Percentiles rank a stretch among this genome's conserved stretches.
These are phyloP conservation scores for Pantherophis alleghaniensis DNA, from an alignment of 2,797 vertebrate species.

Conservation along the genomic window DNA sequence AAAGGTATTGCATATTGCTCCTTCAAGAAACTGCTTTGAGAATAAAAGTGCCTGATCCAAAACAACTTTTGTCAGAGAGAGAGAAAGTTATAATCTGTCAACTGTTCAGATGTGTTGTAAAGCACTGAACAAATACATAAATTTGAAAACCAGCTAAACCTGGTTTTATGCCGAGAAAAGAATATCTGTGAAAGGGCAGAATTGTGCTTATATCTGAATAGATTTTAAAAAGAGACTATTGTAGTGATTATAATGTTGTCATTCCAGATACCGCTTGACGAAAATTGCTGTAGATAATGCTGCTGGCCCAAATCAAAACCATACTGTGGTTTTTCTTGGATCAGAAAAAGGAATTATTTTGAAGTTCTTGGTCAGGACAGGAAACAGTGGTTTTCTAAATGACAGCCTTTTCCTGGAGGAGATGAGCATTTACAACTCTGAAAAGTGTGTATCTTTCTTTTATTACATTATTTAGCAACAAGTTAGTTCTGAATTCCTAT, in stretches of 20 bases:
- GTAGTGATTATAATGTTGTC: conserved; percentile 43
- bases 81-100: not conserved
- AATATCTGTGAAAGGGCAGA: conserved; percentile 20
- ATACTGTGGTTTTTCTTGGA: conserved; percentile 95
- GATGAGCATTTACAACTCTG: conserved; percentile 93
- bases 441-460: conserved; percentile 83
- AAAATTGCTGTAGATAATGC: conserved; percentile 91
- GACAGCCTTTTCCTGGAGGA: conserved; percentile 98
- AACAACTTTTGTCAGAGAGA: not conserved
- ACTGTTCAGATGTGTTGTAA: not conserved
- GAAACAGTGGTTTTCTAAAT: conserved; percentile 89
- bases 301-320: conserved; percentile 89
- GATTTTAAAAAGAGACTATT: conserved; percentile 21
- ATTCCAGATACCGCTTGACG: conserved; percentile 91
- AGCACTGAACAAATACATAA: not conserved
- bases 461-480: conserved; percentile 3
- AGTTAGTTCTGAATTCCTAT: conserved; percentile 43
- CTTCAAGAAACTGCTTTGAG: not conserved
- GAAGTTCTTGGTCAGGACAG: conserved; percentile 93
- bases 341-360: conserved; percentile 96
- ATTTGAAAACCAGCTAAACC: not conserved
- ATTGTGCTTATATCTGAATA: conserved; percentile 28
- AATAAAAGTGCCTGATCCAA: not conserved
- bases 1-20: not conserved
- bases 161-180: not conserved